Evolutionary conservation across 2,888 invertebrate genomes (phyloP), one percentile per base, ranked within the genome.

Genomic region (Papilio protenor): DNA sequence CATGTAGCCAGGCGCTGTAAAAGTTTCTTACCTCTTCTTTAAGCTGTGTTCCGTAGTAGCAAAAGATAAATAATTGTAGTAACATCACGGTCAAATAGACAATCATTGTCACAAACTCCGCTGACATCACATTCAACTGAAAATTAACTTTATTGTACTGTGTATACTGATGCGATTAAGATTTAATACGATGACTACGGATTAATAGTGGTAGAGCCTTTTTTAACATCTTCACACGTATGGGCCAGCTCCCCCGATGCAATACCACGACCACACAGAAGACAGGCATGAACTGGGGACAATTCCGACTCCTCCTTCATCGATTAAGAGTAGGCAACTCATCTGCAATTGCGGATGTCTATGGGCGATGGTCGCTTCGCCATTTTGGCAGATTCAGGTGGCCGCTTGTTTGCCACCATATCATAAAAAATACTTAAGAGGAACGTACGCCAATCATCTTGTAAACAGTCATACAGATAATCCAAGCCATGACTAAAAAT

Each of bases 401-500:
- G 40, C 40, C 8, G 8, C 40, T 40, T 8, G 8, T 40, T 8
- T 40, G 0, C 8, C 40, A 8, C 40, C 8, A 2, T 40, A 5
- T 40, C 0, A 40, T 40, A 40, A 40, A 40, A 40, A 40, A 40
- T 40, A 8, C 40, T 55, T n/a, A n/a, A n/a, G 14, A 55, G 95
- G 21, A 92, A 86, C 85, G 97, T 95, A 57, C 57, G 11, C 21
- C 57, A 57, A 21, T 21, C n/a, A 57, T 57, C 21, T 57, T 57
- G 21, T 57, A 57, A 57, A 57, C 21, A 21, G 57, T 57, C 57
- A 57, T 57, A 21, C 57, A 57, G 21, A 57, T 57, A n/a, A 57
- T 57, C 57, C 57, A 57, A 4, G 57, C 57, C 57, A 57, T 57
- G 57, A 57, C 21, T 57, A 57, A 21, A 12, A 57, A 57, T 21